Base-by-base conservation (phyloP, 2,113 vertebrate genomes). In the Forbesichthys papilliferus region DNA sequence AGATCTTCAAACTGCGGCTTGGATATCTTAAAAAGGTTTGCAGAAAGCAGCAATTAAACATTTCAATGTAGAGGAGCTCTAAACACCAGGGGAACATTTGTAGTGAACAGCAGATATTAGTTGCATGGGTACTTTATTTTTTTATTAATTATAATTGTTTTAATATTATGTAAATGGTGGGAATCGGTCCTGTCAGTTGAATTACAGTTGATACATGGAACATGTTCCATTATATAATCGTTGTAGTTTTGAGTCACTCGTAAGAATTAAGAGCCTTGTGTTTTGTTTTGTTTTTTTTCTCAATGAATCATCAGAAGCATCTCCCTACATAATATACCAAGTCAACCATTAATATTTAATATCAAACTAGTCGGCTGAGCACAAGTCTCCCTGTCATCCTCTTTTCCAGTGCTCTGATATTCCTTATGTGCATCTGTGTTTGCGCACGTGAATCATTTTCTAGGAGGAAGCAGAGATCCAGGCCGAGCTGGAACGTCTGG, bases 381-480 rank as follows among this genome's bases (percentile, higher is more conserved):
- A 70, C 69, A 52, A 79, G 77, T 77, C 68, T 59, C 20, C 18
- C 65, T 66, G 73, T 72, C 20, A 20, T 20, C 68, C 36, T 42
- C 36, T 42, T 77, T 76, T 77, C 71, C 72, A 4, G 20, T 59
- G 56, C 64, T 82, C 76, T 83, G 69, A 87, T 84, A 63, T 73
- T 79, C 58, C 54, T 67, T 80, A 56, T 80, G 67, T 78, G 70
- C 36, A 0, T 73, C 73, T 86, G 71, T 75, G 58, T 84, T 73
- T 73, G 77, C 71, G 77, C 33, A 27, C 34, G 55, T 87, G 70
- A 90, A 87, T 87, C 87, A 91, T 93, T 94, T 27, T 94, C 87
- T 93, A 99, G 98, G 98, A 99, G 90, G 98, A 99, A 91, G 98
- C 98, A 84, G 98, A 99, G 94, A 99, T 99, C 90, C 98, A 99